Conservation (phyloP, 1,140 invertebrate species). For the Zaprionus africanus region DNA sequence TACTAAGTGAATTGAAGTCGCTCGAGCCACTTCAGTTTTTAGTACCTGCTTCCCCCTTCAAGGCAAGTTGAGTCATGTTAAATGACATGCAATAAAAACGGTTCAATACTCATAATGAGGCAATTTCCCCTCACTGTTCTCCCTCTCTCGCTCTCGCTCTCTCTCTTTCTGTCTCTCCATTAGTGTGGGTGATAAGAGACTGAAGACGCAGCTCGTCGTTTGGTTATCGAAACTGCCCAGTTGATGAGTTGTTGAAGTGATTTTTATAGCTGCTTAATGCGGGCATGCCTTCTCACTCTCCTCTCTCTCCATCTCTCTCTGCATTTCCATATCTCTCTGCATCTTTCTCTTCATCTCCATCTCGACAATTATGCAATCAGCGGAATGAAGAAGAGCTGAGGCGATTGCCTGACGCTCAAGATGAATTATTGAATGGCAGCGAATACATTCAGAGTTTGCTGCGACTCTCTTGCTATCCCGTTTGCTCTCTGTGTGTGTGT, state of each 20-base stretch:
- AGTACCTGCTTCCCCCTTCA: not conserved
- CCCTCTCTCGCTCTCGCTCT: no score
- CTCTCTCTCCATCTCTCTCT: not conserved
- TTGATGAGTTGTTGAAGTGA: constrained; percentile 34
- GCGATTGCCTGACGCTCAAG: constrained; percentile 14
- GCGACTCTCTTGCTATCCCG: not conserved
- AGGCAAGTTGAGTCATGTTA: constrained; percentile 24
- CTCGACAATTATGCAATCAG: constrained; percentile 18
- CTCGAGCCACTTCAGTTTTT: not conserved
- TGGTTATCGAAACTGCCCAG: constrained; percentile 33
- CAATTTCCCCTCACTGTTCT: constrained; percentile 11
- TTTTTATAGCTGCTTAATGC: constrained; percentile 7
- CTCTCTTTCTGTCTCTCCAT: not conserved
- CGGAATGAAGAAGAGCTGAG: not conserved
- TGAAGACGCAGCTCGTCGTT: constrained; percentile 3
- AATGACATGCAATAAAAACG: constrained; percentile 32
- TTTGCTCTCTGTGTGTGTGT: not conserved
- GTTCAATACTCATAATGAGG: constrained; percentile 27
- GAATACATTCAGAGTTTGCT: constrained; percentile 3
- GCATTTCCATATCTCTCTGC: not conserved
- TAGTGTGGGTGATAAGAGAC: constrained; percentile 20
- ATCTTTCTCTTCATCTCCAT: not conserved
- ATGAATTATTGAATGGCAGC: constrained; percentile 46
- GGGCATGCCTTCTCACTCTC: not conserved
- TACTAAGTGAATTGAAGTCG: not conserved